Conservation (phyloP, 1,140 invertebrate genomes). For the Cyphomyrmex costatus region DNA sequence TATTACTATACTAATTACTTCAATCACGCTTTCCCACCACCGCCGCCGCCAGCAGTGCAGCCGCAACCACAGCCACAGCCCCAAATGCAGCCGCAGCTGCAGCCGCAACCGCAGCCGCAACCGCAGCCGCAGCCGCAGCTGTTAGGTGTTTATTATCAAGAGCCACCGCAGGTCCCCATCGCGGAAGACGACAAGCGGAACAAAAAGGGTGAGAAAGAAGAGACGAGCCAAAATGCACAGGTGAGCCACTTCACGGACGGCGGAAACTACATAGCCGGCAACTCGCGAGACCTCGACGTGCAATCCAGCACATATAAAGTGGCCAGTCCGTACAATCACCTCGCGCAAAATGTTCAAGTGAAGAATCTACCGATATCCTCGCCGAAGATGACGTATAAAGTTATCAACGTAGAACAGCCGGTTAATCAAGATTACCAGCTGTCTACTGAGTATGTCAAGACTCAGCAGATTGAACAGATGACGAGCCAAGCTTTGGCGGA, state of each 20-base stretch:
- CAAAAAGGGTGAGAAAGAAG: slow-evolving; percentile 51
- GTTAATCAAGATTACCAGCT: slow-evolving; percentile 75
- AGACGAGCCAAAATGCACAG: slow-evolving; percentile 7
- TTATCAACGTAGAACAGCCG: slow-evolving; percentile 80
- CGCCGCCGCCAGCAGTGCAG: not conserved
- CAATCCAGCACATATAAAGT: slow-evolving; percentile 80
- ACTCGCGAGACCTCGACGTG: slow-evolving; percentile 79
- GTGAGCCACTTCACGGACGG: slow-evolving; percentile 78
- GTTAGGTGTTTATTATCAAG: not conserved
- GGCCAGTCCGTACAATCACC: slow-evolving; percentile 76
- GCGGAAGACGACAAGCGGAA: slow-evolving; percentile 71
- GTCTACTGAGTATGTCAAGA: slow-evolving; percentile 73
- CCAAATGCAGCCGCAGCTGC: slow-evolving; percentile 10
- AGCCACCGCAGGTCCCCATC: slow-evolving; percentile 36
- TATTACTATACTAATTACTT: slow-evolving; percentile 81
- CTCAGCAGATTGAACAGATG: slow-evolving; percentile 80
- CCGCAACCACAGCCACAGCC: no score
- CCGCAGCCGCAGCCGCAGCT: no score
- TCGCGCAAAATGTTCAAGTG: slow-evolving; percentile 67
- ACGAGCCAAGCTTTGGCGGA: slow-evolving; percentile 80
- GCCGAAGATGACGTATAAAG: slow-evolving; percentile 78
- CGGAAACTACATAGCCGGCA: slow-evolving; percentile 80
- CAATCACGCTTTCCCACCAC: slow-evolving; percentile 75
- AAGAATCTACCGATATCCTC: slow-evolving; percentile 46
- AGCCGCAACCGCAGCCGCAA: not conserved